Evolutionary conservation across 2,113 vertebrate species (phyloP), one percentile per base, ranked within the genome.

Genomic region (Elaphurus davidianus): DNA sequence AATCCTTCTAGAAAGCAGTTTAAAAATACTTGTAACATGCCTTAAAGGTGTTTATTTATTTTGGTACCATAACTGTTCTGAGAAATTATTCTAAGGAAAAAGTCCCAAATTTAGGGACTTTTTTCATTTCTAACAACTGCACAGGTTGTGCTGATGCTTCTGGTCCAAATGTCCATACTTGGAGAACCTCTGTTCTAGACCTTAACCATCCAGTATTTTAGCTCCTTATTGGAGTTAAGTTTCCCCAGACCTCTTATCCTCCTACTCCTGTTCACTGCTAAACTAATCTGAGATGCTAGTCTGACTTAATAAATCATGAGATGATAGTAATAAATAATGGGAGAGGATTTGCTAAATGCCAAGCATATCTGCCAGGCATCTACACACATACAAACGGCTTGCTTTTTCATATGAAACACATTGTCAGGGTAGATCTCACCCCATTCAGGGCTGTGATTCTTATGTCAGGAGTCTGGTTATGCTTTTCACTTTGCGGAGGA

Each of bases 21-120:
- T 57, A 87, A 36, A 90, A 95, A 90, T 84, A 92, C 13, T 64
- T 90, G 59, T 30, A 45, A 45, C 7, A 74, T 92, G 71, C 7
- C 86, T 96, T 90, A 52, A 87, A 90, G 62, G 6, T 57, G 78
- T 78, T 90, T 60, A 6, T 45, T 50, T 87, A 6, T 94, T 95
- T 79, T 52, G 30, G 62, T 62, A 74, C 15, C 28, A 33, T 90
- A 97, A 90, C 12, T 71, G 33, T 90, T 87, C 62, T 47, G 88
- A 86, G n/a, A 96, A 96, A 87, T 78, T 92, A 84, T 89, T 27
- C 52, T 52, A 95, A 94, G 47, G 74, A 71, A 92, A 82, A 64
- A 78, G 30, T n/a, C 33, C 52, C 87, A 97, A 94, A 74, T 25
- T 64, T 54, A 81, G 21, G 90, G 55, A 40, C 67, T 40, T 74